Evolutionary conservation across 2,797 vertebrate genomes (phyloP).

Genomic region (Parambassis ranga): DNA sequence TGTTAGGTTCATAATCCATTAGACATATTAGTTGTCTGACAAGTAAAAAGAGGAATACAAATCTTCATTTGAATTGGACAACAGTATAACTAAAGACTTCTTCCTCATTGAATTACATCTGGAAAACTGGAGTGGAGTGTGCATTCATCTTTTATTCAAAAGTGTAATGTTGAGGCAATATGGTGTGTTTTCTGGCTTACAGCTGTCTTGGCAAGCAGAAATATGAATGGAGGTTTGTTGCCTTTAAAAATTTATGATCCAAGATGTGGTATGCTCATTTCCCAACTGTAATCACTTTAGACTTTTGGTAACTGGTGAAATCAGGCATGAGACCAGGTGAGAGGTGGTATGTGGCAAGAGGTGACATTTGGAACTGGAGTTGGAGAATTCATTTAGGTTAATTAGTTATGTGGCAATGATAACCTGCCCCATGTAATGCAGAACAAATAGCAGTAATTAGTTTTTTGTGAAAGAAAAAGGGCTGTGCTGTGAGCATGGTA

Average conservation of each 20-base stretch:
- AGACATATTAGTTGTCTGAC: no score
- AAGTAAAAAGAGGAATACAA: conserved; percentile 19
- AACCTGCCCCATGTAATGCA: conserved; percentile 20
- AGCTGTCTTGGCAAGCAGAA: conserved; percentile 31
- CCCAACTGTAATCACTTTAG: conserved; percentile 39
- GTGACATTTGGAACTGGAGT: not conserved
- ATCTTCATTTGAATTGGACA: conserved; percentile 1
- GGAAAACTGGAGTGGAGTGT: conserved; percentile 1
- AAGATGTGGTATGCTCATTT: conserved; percentile 40
- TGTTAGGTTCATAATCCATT: no score
- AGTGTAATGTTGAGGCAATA: conserved; percentile 15
- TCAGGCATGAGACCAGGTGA: conserved; percentile 27
- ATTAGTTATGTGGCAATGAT: conserved; percentile 12
- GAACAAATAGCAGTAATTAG: conserved; percentile 37
- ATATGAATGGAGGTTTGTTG: conserved; percentile 47
- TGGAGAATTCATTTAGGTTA: conserved; percentile 14
- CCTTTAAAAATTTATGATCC: conserved; percentile 46
- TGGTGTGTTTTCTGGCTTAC: conserved; percentile 29
- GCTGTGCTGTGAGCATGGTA: conserved; percentile 50
- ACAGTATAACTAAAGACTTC: not conserved
- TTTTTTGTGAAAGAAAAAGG: conserved; percentile 19
- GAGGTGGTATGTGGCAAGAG: conserved; percentile 16
- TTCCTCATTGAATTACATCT: no score
- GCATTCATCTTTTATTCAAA: conserved; percentile 14
- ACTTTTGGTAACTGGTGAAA: conserved; percentile 45